A percentile compares a stretch with the other conserved stretches of the same genome.
These are phyloP conservation scores for Megaceryle alcyon DNA, from an alignment of 2,797 vertebrate species.

Conservation along the genomic window DNA sequence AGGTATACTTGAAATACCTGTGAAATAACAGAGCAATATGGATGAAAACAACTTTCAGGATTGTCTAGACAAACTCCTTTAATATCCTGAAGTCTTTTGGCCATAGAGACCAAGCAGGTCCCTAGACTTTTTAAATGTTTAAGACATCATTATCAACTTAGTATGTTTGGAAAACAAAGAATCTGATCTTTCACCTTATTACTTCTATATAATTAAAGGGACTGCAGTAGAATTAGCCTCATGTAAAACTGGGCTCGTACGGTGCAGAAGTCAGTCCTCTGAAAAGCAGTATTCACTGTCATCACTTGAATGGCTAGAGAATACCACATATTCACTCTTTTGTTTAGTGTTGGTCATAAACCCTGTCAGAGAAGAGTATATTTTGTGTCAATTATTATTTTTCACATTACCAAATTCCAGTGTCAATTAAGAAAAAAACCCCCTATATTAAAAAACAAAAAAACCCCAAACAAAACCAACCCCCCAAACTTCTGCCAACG, in stretches of 20 bases:
- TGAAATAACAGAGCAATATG: neutral
- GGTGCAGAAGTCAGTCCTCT: neutral
- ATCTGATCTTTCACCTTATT: neutral
- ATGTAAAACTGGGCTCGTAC: neutral
- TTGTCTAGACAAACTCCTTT: neutral
- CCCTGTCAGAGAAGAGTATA: neutral
- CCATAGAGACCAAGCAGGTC: neutral
- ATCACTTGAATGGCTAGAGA: neutral
- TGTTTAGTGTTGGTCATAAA: neutral
- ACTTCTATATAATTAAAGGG: neutral
- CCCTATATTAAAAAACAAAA: neutral
- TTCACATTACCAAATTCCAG: neutral
- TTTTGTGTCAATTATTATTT: neutral
- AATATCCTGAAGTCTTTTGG: neutral
- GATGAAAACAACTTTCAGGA: neutral
- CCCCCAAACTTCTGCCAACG: neutral
- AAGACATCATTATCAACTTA: neutral
- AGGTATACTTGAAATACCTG: neutral
- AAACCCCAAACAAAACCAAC: too few species aligned
- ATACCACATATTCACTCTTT: neutral
- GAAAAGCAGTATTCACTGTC: neutral
- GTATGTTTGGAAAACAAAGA: neutral
- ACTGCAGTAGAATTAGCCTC: neutral
- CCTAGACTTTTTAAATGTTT: too few species aligned
- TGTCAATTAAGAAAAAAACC: neutral